A percentile compares a stretch with the other conserved stretches of the same genome.
Evolutionary conservation across 2,888 invertebrate species (phyloP).

Genomic region (Desoria tigrina): DNA sequence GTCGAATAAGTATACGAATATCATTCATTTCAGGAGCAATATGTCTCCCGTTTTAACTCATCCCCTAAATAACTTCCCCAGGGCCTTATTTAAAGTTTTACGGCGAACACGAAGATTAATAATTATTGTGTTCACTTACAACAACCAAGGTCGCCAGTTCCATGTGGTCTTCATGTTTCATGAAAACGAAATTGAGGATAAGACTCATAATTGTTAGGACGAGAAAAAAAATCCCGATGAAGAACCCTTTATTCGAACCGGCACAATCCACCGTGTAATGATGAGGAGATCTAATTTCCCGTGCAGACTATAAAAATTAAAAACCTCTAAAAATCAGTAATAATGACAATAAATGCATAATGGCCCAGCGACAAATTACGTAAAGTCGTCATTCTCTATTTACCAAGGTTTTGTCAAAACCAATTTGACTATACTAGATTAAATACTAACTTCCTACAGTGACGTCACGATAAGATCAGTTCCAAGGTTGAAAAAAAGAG

Average conservation of each 20-base stretch:
- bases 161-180: conserved; percentile 76
- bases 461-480: too few relatives aligned
- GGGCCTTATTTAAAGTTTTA: too few relatives aligned
- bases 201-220: conserved; percentile 88
- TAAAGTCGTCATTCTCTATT: too few relatives aligned
- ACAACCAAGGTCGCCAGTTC: conserved; percentile 59
- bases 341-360: not conserved
- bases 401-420: too few relatives aligned
- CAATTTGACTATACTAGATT: too few relatives aligned
- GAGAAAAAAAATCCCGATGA: conserved; percentile 82
- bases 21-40: too few relatives aligned
- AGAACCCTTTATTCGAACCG: conserved; percentile 88
- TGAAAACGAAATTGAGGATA: conserved; percentile 86
- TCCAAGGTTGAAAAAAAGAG: too few relatives aligned
- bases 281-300: conserved; percentile 70
- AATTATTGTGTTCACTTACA: conserved; percentile 82
- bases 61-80: too few relatives aligned
- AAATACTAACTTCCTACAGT: too few relatives aligned
- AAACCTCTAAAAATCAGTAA: not conserved
- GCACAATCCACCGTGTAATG: conserved; percentile 93
- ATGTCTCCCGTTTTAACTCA: too few relatives aligned
- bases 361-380: too few relatives aligned
- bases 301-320: conserved; percentile 1
- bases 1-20: too few relatives aligned
- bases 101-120: conserved; percentile 85